Conservation (phyloP, 2,113 vertebrate species). For the Myotis lucifugus region DNA sequence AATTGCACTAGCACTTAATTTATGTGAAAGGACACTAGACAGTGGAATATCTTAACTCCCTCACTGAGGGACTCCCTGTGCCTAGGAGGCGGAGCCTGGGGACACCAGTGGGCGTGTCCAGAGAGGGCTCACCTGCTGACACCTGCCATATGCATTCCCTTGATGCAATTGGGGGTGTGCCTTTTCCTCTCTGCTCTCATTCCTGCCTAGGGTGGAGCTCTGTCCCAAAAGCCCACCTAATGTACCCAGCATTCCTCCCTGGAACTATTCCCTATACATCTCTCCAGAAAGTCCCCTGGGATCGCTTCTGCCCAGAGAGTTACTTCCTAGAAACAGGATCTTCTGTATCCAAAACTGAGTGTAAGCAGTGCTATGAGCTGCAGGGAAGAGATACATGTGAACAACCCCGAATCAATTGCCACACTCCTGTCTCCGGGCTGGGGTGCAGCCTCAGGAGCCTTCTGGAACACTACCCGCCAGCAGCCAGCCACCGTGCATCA, state of each 20-base stretch:
- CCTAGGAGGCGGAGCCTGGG: neutral
- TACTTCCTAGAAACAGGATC: neutral
- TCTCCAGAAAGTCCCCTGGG: neutral
- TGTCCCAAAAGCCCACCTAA: neutral
- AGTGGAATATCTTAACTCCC: neutral
- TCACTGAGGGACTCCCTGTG: accelerated
- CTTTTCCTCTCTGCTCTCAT: neutral
- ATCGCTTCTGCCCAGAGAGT: neutral
- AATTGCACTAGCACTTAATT: neutral
- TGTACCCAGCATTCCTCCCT: neutral
- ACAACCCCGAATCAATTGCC: accelerated
- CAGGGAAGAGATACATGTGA: neutral
- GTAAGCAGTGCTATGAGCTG: neutral
- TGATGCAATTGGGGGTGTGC: no score
- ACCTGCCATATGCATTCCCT: neutral
- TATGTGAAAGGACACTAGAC: neutral
- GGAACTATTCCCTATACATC: neutral
- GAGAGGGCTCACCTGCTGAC: accelerated
- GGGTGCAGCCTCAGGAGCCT: no score
- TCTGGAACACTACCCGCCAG: no score
- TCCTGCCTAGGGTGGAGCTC: neutral
- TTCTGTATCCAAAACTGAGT: neutral
- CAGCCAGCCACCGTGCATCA: neutral
- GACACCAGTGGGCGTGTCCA: neutral
- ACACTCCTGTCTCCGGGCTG: neutral